Base-by-base conservation (phyloP, 1,140 invertebrate species). In the Eurosta solidaginis region DNA sequence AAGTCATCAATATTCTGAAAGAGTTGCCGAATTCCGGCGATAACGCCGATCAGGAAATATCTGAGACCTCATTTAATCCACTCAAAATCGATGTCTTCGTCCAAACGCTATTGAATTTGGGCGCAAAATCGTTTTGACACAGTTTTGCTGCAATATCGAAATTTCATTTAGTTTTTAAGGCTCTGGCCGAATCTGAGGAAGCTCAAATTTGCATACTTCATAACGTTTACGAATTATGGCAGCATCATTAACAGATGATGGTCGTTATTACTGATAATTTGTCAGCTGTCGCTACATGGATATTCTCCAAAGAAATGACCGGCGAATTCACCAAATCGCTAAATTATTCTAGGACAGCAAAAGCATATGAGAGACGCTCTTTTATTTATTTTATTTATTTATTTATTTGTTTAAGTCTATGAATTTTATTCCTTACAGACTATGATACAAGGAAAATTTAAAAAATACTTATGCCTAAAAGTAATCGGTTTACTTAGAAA, bases 91-190 rank as follows among this genome's bases (percentile, higher is more conserved):
- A 98, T 84, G 95, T 99, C 0, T 99, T 99, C 88, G 95, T 98
- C 5, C 96, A 98, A 82, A 97, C 96, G 0, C 88, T 99, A 77
- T 89, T 99, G 0, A 95, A 97, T 85, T 89, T 98, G 47, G 97
- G 96, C 25, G 95, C 94, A 1, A 99, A 99, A 89, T 98, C 97
- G 83, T 97, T 99, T 84, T 98, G 97, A 80, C 98, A 99, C 86
- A 96, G 96, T 82, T 99, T 99, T 89, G 96, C 98, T 14, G 97
- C 97, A 44, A 95, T 99, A 82, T 96, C 96, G n/a, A 99, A 99
- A 90, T 99, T 97, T 87, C 95, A 98, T 88, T 93, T 94, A 83
- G 94, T 98, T 1, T 95, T 99, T 82, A 97, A 98, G 89, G 93
- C 94, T 89, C 82, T 99, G 74, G 95, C 94, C 1, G 96, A 97